Evolutionary conservation across 1,140 invertebrate species (phyloP).

Genomic region (Orussus abietinus): DNA sequence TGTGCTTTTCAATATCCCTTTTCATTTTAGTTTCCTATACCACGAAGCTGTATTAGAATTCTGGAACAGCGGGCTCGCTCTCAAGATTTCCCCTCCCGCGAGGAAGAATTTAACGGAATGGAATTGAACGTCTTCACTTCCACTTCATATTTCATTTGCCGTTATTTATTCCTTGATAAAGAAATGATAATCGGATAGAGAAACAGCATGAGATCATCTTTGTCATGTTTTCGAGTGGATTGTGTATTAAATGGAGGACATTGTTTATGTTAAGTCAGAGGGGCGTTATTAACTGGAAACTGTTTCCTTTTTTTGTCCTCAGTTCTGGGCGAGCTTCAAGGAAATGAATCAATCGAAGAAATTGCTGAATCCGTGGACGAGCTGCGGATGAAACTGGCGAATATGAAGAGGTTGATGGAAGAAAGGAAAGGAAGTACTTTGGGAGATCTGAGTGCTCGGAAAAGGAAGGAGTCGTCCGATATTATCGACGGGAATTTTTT

Average conservation of each 20-base stretch:
- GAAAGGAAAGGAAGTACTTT: constrained; percentile 59
- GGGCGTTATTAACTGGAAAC: background rate
- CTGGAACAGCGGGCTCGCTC: background rate
- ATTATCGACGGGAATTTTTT: constrained; percentile 78
- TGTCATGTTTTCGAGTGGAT: background rate
- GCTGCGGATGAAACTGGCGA: constrained; percentile 66
- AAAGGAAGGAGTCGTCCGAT: constrained; percentile 53
- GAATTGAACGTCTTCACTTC: background rate
- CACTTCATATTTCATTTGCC: constrained; percentile 2
- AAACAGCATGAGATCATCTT: constrained; percentile 1
- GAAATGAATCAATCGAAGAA: constrained; percentile 51
- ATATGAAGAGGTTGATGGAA: constrained; percentile 76
- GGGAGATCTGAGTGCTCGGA: constrained; percentile 45
- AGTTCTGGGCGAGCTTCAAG: constrained; percentile 26
- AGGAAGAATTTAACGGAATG: background rate
- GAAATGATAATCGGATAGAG: constrained; percentile 1
- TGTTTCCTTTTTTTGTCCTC: constrained; percentile 3
- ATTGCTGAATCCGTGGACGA: constrained; percentile 74
- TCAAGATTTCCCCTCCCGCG: too few relatives aligned
- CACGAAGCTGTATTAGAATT: background rate
- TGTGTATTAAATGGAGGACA: constrained; percentile 1
- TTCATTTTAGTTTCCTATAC: background rate
- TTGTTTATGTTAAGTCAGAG: too few relatives aligned
- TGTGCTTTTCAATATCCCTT: constrained; percentile 3
- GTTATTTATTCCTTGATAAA: constrained; percentile 3